Base-by-base conservation (phyloP, 2,113 vertebrate species). In the Atractosteus spatula region DNA sequence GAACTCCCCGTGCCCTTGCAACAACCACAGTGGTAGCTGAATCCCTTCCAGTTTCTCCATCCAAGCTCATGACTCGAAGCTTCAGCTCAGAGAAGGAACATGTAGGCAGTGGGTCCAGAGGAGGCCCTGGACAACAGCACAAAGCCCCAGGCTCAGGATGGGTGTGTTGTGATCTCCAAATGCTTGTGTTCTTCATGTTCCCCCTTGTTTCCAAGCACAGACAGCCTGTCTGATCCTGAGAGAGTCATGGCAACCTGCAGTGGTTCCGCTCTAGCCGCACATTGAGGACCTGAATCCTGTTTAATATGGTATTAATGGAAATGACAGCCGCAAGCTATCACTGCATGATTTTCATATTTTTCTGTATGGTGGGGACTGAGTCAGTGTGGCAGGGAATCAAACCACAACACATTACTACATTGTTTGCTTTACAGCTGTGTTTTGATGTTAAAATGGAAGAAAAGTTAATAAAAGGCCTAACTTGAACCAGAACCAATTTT, bases 401-500 rank as follows among this genome's bases (percentile, higher is more conserved):
- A 51, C 65, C 13, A 51, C 43, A 54, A 11, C 12, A 43, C 42
- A 61, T 10, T 44, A 56, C 14, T 17, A 70, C 41, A 61, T 8
- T 4, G 55, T 44, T 70, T 70, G 41, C 17, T 59, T 70, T 61
- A 55, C 65, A 73, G 68, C 68, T 59, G 51, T 65, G 68, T 70
- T 70, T 45, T 54, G 67, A 55, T 14, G n/a, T 16, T 55, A 76
- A 62, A 76, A 61, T 55, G 61, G 68, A 71, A 43, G 62, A 65
- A 65, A 65, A 12, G 8, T 65, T 41, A 65, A n/a, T 51, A 42
- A 70, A 66, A 59, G 69, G 59, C 43, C 47, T 47, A 54, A 17
- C 11, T 70, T 70, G 55, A 70, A 70, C 56, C 69, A 57, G 16
- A 59, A 70, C 69, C 69, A 70, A 61, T 70, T 57, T 73, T 71